A percentile compares a stretch with the other conserved stretches of the same genome.
These are phyloP conservation scores for Halocynthia aurantium DNA, from an alignment of 23 tunicate genomes.

Conservation along the genomic window DNA sequence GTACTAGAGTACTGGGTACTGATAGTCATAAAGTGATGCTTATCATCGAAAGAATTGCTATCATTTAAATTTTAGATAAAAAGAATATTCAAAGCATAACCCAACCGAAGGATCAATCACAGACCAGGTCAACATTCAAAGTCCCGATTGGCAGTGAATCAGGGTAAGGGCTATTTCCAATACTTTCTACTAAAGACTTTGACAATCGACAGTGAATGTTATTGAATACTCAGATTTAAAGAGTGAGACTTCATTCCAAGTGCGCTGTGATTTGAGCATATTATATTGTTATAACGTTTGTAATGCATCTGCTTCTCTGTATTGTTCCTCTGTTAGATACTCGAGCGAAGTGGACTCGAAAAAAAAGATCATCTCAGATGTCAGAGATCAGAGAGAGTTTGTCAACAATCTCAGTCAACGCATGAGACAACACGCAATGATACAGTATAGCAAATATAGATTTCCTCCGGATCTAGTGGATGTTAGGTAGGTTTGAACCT, in stretches of 20 bases:
- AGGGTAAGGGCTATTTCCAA: not conserved
- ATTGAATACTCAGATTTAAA: too few species aligned
- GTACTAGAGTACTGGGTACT: too few species aligned
- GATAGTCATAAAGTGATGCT: too few species aligned
- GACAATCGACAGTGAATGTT: too few species aligned
- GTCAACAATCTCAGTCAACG: constrained; percentile 62
- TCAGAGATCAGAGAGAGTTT: constrained; percentile 38
- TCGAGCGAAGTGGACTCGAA: constrained; percentile 91
- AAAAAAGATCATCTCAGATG: constrained; percentile 14
- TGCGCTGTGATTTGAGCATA: too few species aligned
- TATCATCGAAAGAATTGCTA: too few species aligned
- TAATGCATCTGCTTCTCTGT: too few species aligned
- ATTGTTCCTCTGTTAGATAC: constrained; percentile 1
- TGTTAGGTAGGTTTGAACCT: constrained; percentile 45
- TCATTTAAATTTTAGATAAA: too few species aligned
- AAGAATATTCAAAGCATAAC: too few species aligned
- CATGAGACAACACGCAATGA: constrained; percentile 62
- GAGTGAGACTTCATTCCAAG: too few species aligned
- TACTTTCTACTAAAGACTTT: too few species aligned
- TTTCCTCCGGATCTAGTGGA: constrained; percentile 92
- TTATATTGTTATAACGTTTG: too few species aligned
- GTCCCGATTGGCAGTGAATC: constrained; percentile 4
- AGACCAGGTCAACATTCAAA: not conserved
- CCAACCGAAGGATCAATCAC: not conserved
- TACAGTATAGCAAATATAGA: constrained; percentile 48